Conservation (phyloP, 2,113 vertebrate species). For the Hyperopisus bebe region DNA sequence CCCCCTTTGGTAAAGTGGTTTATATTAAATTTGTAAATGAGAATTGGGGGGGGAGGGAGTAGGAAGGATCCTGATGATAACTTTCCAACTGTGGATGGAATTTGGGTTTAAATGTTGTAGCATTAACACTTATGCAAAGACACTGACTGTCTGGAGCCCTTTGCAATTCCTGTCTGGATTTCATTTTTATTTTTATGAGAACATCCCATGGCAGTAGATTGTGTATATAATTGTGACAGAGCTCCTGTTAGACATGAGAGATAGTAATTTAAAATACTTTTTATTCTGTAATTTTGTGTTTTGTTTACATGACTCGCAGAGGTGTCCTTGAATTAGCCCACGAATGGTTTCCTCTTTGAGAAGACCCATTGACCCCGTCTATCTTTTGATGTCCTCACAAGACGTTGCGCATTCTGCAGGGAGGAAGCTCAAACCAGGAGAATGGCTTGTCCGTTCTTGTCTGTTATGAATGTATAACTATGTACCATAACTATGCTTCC, state of each 20-base stretch:
- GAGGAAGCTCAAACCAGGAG: background rate
- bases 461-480: conserved; percentile 3
- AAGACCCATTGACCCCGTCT: background rate
- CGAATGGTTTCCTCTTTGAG: background rate
- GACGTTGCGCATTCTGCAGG: background rate
- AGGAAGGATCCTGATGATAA: background rate
- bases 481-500: background rate
- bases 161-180: background rate
- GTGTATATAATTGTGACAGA: background rate
- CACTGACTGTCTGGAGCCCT: background rate
- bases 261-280: background rate
- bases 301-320: background rate
- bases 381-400: background rate
- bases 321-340: background rate
- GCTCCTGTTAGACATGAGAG: background rate
- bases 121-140: conserved; percentile 10
- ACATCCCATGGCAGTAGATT: background rate
- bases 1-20: background rate
- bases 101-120: background rate
- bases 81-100: background rate
- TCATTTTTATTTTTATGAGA: background rate
- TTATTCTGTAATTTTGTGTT: background rate
- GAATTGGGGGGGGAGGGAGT: background rate
- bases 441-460: background rate
- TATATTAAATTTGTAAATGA: conserved; percentile 2